Evolutionary conservation across 2,113 vertebrate species (phyloP).

Genomic region (Procavia capensis): DNA sequence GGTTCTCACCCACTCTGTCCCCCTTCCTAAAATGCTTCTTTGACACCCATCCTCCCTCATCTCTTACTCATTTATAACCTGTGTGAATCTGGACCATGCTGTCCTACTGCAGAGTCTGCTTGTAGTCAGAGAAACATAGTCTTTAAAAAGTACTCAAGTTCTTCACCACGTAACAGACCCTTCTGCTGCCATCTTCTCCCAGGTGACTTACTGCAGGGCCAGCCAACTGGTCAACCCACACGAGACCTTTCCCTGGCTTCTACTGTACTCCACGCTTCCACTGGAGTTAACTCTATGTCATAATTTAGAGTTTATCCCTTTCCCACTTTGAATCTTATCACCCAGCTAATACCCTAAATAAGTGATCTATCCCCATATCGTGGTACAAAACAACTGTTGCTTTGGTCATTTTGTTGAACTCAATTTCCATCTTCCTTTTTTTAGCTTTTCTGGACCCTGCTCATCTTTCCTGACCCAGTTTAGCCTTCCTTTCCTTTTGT

Average conservation of each 20-base stretch:
- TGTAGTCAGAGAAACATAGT: background rate
- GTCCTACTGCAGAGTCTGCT: background rate
- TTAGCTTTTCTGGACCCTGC: background rate
- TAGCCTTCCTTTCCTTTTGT: background rate
- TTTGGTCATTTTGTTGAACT: background rate
- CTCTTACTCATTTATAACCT: background rate
- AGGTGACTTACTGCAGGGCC: background rate
- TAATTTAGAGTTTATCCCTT: background rate
- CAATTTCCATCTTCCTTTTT: background rate
- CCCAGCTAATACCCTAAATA: background rate
- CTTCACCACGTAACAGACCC: background rate
- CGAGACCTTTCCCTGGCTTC: background rate
- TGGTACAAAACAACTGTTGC: background rate
- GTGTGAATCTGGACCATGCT: background rate
- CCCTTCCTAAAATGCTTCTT: background rate
- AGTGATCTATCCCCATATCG: background rate
- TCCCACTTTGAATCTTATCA: background rate
- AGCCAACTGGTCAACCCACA: background rate
- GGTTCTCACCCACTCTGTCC: background rate
- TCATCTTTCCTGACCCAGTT: background rate
- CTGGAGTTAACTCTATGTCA: background rate
- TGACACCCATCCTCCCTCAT: background rate
- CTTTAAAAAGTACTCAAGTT: conserved; percentile 26
- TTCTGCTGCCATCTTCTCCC: background rate
- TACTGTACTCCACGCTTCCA: background rate